phyloP scores from a whole-genome alignment of 2,888 invertebrate genomes.

The Drosophila anomelani region DNA sequence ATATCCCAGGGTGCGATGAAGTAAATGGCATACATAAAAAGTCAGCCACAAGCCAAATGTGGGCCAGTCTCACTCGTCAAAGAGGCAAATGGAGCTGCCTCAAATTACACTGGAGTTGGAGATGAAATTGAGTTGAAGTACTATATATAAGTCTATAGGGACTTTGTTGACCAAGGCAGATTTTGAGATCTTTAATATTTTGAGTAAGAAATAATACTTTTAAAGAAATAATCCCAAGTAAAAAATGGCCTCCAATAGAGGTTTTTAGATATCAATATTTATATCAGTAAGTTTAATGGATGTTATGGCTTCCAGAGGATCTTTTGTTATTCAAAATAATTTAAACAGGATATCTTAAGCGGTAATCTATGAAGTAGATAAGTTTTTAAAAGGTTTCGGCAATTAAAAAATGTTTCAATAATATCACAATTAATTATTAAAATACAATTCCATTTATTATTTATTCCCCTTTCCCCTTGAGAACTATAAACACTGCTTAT shows the following conservation, averaged over 20 bases:
- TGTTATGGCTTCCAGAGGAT: not conserved
- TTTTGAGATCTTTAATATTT: not conserved
- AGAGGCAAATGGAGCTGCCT: constrained; percentile 33
- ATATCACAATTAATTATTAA: not conserved
- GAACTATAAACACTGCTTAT: not conserved
- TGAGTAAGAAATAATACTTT: not conserved
- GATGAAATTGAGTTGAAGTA: not conserved
- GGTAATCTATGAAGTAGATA: not conserved
- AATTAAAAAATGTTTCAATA: not conserved
- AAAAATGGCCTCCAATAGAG: too few species aligned
- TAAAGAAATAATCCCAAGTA: too few species aligned
- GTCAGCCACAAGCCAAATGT: constrained; percentile 30
- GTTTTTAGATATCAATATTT: not conserved
- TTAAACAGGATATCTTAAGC: not conserved
- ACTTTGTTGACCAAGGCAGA: not conserved
- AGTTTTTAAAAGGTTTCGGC: not conserved
- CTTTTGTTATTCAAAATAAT: not conserved
- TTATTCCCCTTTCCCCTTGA: not conserved
- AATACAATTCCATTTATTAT: not conserved
- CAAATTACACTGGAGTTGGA: constrained; percentile 19
- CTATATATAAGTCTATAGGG: not conserved
- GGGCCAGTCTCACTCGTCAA: constrained; percentile 25
- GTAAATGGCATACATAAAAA: constrained; percentile 38
- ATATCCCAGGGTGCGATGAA: constrained; percentile 21
- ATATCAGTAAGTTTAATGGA: not conserved